A percentile compares a stretch with the other conserved stretches of the same genome.
These are phyloP conservation scores for Remorina albescens DNA, from an alignment of 2,797 vertebrate genomes.

Conservation along the genomic window DNA sequence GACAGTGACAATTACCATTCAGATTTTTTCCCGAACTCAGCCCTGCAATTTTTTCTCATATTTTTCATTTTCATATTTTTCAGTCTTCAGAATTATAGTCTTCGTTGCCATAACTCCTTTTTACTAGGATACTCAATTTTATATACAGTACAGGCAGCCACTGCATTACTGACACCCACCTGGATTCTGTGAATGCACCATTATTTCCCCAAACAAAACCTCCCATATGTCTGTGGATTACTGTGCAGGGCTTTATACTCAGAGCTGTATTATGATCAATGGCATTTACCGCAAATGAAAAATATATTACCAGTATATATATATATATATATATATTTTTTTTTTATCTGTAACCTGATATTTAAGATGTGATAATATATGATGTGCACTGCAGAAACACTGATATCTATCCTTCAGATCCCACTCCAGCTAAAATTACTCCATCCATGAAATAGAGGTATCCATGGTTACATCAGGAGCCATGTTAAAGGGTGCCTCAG, in stretches of 20 bases:
- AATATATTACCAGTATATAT: not conserved
- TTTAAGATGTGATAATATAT: conserved; percentile 52
- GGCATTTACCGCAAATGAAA: not conserved
- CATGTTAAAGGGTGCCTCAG: conserved; percentile 79
- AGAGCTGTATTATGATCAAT: not conserved
- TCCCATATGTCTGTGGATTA: not conserved
- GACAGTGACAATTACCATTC: not conserved
- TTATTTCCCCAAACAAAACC: conserved; percentile 30
- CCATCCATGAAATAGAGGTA: conserved; percentile 86
- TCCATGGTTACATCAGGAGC: conserved; percentile 88
- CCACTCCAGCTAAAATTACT: conserved; percentile 86
- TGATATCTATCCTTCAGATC: conserved; percentile 78
- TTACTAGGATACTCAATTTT: conserved; percentile 14
- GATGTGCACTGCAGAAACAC: conserved; percentile 60
- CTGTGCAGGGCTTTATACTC: not conserved
- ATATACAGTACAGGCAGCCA: not conserved
- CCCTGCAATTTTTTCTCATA: not conserved
- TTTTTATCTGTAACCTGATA: conserved; percentile 16
- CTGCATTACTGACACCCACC: conserved; percentile 14
- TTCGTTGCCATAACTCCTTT: conserved; percentile 6
- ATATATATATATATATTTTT: no score
- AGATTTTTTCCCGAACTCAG: not conserved
- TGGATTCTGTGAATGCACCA: conserved; percentile 13
- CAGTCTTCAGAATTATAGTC: conserved; percentile 1
- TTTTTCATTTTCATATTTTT: conserved; percentile 3